These are phyloP conservation scores for Calameuta idolon DNA, from an alignment of 2,888 invertebrate species.

Conservation along the genomic window DNA sequence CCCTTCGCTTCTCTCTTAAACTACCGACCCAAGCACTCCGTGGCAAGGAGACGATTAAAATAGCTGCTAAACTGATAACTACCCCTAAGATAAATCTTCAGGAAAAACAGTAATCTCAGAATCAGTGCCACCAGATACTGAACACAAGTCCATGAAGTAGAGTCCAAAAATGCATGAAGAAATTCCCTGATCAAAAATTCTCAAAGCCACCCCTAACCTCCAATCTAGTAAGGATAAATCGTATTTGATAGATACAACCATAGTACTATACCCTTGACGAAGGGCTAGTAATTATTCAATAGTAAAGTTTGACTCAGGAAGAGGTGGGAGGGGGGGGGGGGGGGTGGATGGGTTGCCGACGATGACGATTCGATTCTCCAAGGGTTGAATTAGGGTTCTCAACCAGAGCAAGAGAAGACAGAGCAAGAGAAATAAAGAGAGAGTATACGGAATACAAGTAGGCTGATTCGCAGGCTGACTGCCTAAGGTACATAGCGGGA, in stretches of 20 bases:
- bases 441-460: not conserved
- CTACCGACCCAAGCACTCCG: not conserved
- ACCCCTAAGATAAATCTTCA: not conserved
- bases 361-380: slow-evolving; percentile 33
- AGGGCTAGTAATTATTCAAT: slow-evolving; percentile 48
- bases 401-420: not conserved
- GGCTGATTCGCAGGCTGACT: not conserved
- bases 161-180: not conserved
- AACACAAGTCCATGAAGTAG: not conserved
- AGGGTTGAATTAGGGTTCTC: not conserved
- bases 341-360: slow-evolving; percentile 38
- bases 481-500: not conserved
- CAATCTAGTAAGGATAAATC: not conserved
- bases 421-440: not conserved
- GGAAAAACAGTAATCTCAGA: not conserved
- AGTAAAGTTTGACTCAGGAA: slow-evolving; percentile 42
- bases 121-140: not conserved
- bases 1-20: not conserved
- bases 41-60: not conserved
- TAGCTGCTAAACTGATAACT: not conserved
- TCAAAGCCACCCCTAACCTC: not conserved
- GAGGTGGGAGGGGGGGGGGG: slow-evolving; percentile 33
- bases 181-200: not conserved
- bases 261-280: slow-evolving; percentile 42
- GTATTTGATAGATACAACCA: slow-evolving; percentile 6